Evolutionary conservation across 2,888 invertebrate species (phyloP).

Genomic region (Desoria tigrina): DNA sequence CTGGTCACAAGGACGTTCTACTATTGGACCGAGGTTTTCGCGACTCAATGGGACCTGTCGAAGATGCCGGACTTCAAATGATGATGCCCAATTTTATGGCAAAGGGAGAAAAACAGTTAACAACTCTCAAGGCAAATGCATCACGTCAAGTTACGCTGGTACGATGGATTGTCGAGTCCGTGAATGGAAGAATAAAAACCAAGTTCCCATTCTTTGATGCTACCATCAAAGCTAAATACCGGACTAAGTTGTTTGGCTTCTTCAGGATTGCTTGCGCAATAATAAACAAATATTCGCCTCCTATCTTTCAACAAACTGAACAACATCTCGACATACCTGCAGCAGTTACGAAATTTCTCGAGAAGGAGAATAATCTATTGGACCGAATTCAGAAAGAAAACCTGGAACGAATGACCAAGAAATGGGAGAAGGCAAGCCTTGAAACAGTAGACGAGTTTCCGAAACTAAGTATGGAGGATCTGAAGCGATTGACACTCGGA

Average conservation of each 20-base stretch:
- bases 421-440: not conserved
- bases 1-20: no score
- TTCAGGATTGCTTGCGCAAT: no score
- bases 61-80: not conserved
- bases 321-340: not conserved
- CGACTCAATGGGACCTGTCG: not conserved
- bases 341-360: not conserved
- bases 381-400: not conserved
- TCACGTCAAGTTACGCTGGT: constrained; percentile 24
- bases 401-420: not conserved
- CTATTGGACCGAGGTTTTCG: constrained; percentile 33
- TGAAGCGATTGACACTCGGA: not conserved
- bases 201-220: constrained; percentile 30
- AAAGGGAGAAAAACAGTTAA: constrained; percentile 19
- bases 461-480: constrained; percentile 1
- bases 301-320: not conserved
- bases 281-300: constrained; percentile 15
- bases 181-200: constrained; percentile 34
- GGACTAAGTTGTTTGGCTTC: no score
- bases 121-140: constrained; percentile 25
- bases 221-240: no score
- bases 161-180: constrained; percentile 34
- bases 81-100: constrained; percentile 25
- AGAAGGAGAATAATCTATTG: not conserved
- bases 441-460: not conserved